Percentiles rank a stretch among this genome's conserved stretches.
These are phyloP conservation scores for Fregata magnificens DNA, from an alignment of 2,113 vertebrate species.

Conservation along the genomic window DNA sequence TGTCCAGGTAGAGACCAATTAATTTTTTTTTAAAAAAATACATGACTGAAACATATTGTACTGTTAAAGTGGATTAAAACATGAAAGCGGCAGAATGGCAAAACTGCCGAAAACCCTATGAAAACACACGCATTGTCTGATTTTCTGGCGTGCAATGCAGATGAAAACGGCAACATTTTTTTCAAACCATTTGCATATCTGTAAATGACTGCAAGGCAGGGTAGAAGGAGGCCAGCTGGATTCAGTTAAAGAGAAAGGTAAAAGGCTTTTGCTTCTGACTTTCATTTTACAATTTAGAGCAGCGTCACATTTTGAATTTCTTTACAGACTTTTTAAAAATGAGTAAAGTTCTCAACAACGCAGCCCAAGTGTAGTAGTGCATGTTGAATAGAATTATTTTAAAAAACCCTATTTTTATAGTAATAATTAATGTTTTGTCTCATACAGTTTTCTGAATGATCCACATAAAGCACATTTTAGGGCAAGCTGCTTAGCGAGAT, in stretches of 20 bases:
- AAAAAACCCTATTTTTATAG: neutral
- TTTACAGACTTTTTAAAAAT: neutral
- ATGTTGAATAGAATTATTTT: accelerated
- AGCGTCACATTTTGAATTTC: neutral
- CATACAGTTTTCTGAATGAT: neutral
- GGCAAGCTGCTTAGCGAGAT: conserved; percentile 41
- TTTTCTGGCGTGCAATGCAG: neutral
- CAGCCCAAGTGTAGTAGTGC: neutral
- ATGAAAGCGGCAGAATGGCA: neutral
- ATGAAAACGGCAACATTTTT: neutral
- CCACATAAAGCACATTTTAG: neutral
- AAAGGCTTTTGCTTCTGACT: neutral
- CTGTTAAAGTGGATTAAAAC: neutral
- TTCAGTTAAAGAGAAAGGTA: conserved; percentile 22
- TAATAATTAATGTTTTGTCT: conserved; percentile 45
- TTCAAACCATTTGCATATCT: conserved; percentile 1
- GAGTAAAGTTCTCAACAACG: neutral
- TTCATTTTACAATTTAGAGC: neutral
- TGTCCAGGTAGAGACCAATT: neutral
- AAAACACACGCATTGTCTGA: neutral
- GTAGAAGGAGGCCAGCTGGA: conserved; percentile 13
- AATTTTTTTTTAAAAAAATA: neutral
- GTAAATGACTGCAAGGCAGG: conserved; percentile 8
- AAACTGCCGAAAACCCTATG: neutral
- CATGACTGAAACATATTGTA: accelerated